These are phyloP conservation scores for Rhea americana DNA, from an alignment of 2,113 vertebrate genomes.

Conservation along the genomic window DNA sequence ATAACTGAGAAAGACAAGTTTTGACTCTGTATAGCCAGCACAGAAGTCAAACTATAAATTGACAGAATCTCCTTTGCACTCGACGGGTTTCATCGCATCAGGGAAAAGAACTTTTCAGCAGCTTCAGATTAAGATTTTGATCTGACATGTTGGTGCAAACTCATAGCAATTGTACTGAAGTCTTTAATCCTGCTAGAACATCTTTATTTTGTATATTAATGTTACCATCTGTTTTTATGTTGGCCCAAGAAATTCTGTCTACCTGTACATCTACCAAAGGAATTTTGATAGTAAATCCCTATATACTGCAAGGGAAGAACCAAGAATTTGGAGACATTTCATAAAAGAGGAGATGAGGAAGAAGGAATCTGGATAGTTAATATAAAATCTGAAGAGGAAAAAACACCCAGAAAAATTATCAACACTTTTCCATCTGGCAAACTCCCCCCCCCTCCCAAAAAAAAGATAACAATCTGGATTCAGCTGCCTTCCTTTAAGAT, in stretches of 20 bases:
- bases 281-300: background rate
- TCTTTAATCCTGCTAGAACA: slow-evolving; percentile 3
- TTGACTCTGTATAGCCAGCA: background rate
- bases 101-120: slow-evolving; percentile 12
- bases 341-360: background rate
- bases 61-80: slow-evolving; percentile 42
- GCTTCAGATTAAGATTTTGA: slow-evolving; percentile 34
- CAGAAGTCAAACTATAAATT: background rate
- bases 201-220: background rate
- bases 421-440: background rate
- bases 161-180: background rate
- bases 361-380: background rate
- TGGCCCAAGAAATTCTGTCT: background rate
- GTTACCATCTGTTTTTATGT: background rate
- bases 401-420: background rate
- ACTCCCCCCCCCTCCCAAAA: background rate
- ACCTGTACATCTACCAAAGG: background rate
- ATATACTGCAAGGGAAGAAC: background rate
- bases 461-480: background rate
- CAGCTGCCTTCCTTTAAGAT: background rate
- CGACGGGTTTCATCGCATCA: slow-evolving; percentile 39
- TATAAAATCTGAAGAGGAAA: accelerated
- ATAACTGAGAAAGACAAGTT: slow-evolving; percentile 44
- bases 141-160: background rate
- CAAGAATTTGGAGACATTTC: background rate